Base-by-base conservation (phyloP, 2,888 invertebrate genomes). In the Drosophila subsilvestris region DNA sequence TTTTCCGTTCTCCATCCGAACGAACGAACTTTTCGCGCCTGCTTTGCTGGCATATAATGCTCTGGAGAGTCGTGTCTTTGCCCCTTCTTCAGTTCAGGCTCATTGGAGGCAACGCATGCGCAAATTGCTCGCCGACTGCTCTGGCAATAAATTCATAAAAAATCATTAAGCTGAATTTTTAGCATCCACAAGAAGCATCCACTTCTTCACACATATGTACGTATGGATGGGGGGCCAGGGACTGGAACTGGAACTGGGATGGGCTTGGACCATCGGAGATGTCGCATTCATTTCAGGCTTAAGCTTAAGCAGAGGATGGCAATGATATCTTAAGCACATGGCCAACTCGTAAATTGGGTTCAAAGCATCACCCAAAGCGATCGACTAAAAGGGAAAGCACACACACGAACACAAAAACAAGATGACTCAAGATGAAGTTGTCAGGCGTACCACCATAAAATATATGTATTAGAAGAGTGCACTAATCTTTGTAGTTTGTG, bases 31-130 rank as follows among this genome's bases (percentile, higher is more conserved):
- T 67, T 87, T 63, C 56, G 72, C 86, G 83, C 85, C 79, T 77
- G 66, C 59, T 54, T 66, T 82, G 62, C 54, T 63, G 53, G 29
- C 9, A 14, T 61, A 71, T 70, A 55, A 43, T 37, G 56, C 37
- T 32, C 37, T 22, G 10, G 14, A 29, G 51, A 27, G 18, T 14
- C 45, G 37, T 56, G n/a, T 14, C 49, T 6, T 42, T 18, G 0
- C 18, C 14, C n/a, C 45, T 18, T 25, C 27, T 12, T 47, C 32
- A 49, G 88, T 78, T 88, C 76, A 53, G 86, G 76, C 78, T 80
- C 84, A 85, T 84, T 88, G 83, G 86, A 73, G 78, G 78, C 86
- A 79, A 88, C 80, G 84, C 88, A 85, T 83, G 84, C 84, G 88
- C 86, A 85, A 83, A 85, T 83, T 84, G 77, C 61, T 75, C 61